A percentile compares a stretch with the other conserved stretches of the same genome.
Conservation (phyloP, 2,797 vertebrate genomes). For the Denticeps clupeoides region DNA sequence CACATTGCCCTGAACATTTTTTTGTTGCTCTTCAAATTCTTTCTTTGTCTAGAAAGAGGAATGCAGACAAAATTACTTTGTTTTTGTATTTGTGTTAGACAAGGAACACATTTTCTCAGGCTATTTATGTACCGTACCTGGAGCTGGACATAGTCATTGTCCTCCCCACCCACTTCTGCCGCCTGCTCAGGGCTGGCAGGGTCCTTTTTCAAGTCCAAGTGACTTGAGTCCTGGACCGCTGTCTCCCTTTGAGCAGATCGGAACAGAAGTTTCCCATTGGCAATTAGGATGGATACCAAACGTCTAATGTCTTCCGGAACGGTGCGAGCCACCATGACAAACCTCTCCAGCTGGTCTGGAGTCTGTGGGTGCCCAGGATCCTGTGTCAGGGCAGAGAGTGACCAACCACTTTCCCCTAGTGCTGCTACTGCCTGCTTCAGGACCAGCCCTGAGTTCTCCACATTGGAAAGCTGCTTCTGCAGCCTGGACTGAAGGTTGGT, state of each 20-base stretch:
- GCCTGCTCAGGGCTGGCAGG: conserved; percentile 18
- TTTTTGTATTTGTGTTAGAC: background rate
- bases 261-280: conserved; percentile 86
- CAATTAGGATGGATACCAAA: conserved; percentile 82
- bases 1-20: conserved; percentile 21
- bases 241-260: conserved; percentile 40
- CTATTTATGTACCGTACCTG: conserved; percentile 56
- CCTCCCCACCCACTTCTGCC: conserved; percentile 43
- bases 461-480: conserved; percentile 69
- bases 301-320: conserved; percentile 84
- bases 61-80: no score
- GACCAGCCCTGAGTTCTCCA: conserved; percentile 71
- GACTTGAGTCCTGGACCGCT: conserved; percentile 24
- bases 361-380: conserved; percentile 54
- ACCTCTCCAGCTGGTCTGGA: conserved; percentile 79
- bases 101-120: no score
- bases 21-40: conserved; percentile 48
- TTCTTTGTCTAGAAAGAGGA: conserved; percentile 47
- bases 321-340: conserved; percentile 80
- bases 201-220: conserved; percentile 21
- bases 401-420: conserved; percentile 65
- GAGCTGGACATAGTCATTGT: conserved; percentile 69
- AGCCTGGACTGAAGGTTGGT: conserved; percentile 72
- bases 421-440: conserved; percentile 63
- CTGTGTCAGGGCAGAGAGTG: conserved; percentile 61